Percentiles rank a stretch among this genome's conserved stretches.
Evolutionary conservation across 2,797 vertebrate genomes (phyloP).

Genomic region (Rhynchonycteris naso): DNA sequence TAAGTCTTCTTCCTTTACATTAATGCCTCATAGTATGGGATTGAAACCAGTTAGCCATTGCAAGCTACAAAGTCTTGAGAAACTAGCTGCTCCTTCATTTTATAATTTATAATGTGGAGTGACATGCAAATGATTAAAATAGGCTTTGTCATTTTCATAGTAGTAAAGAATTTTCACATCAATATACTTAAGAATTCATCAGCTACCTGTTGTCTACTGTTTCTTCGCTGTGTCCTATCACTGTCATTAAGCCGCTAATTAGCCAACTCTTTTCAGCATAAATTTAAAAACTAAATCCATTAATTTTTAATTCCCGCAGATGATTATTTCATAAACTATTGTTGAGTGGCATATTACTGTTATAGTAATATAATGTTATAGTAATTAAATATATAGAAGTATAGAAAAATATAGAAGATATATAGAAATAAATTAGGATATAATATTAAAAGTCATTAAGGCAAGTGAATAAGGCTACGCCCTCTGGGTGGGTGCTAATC

Average conservation of each 20-base stretch:
- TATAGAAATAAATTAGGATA: no score
- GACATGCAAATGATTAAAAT: neutral
- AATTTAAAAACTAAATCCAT: slow-evolving; percentile 55
- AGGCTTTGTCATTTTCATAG: neutral
- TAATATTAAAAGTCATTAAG: no score
- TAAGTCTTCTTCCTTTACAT: neutral
- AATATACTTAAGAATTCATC: slow-evolving; percentile 16
- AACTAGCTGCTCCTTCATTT: neutral
- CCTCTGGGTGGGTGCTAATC: no score
- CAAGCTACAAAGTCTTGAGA: neutral
- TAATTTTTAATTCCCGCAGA: slow-evolving; percentile 55
- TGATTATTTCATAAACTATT: slow-evolving; percentile 59
- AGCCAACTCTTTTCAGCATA: slow-evolving; percentile 38
- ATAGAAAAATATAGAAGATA: no score
- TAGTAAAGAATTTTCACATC: slow-evolving; percentile 32
- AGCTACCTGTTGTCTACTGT: neutral
- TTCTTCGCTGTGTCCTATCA: slow-evolving; percentile 14
- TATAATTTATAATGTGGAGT: slow-evolving; percentile 7
- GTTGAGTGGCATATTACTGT: slow-evolving; percentile 22
- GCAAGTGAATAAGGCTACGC: no score
- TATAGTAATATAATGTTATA: no score
- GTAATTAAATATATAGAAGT: no score
- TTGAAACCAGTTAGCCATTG: neutral
- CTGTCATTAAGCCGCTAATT: slow-evolving; percentile 50
- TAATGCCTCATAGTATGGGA: neutral